Conservation (phyloP, 2,797 vertebrate species). For the Ibycter americanus region DNA sequence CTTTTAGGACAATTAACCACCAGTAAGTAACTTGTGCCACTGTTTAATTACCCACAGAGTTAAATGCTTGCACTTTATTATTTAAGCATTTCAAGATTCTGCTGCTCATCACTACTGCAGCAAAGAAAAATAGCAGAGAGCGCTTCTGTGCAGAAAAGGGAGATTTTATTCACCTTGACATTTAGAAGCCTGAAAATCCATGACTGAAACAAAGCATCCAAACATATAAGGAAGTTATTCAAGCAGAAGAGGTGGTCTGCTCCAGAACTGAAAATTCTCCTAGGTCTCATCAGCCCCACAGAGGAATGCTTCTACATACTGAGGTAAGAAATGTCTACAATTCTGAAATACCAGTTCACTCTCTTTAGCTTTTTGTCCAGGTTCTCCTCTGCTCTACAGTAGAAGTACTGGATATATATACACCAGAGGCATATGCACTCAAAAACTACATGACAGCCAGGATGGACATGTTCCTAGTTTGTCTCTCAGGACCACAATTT, state of each 20-base stretch:
- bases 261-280: background rate
- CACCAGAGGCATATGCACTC: background rate
- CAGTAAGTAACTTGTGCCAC: background rate
- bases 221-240: background rate
- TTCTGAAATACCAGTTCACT: background rate
- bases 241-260: background rate
- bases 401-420: background rate
- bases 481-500: background rate
- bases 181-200: constrained; percentile 1
- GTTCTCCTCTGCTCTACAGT: background rate
- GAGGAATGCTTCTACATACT: background rate
- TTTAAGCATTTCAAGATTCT: background rate
- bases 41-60: background rate
- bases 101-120: background rate
- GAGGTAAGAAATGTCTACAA: background rate
- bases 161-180: background rate
- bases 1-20: background rate
- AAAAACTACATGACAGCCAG: background rate
- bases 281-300: background rate
- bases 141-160: background rate
- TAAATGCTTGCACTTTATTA: background rate
- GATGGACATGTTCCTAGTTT: background rate
- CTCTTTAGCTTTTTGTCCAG: background rate
- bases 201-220: background rate
- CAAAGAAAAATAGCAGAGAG: background rate